Percentiles rank a stretch among this genome's conserved stretches.
Conservation (phyloP, 2,888 invertebrate species). For the Aphodius granarius region DNA sequence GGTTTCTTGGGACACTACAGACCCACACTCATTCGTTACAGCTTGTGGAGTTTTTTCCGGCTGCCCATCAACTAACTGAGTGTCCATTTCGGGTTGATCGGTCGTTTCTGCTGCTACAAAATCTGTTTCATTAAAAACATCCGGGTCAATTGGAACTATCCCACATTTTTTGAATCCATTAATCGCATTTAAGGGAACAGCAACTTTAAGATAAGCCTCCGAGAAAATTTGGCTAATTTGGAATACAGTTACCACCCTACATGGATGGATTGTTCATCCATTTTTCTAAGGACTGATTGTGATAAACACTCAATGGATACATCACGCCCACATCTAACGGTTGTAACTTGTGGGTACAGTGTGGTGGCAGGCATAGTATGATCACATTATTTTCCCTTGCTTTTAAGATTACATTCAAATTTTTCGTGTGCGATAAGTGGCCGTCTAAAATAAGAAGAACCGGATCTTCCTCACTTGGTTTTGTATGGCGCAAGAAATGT, state of each 20-base stretch:
- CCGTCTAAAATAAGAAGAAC: slow-evolving; percentile 46
- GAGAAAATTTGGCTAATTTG: slow-evolving; percentile 36
- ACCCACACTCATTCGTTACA: neutral
- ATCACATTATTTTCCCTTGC: slow-evolving; percentile 37
- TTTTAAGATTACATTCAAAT: slow-evolving; percentile 38
- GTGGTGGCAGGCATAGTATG: slow-evolving; percentile 44
- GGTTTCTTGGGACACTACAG: neutral
- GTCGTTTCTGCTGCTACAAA: slow-evolving; percentile 3
- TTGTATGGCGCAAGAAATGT: slow-evolving; percentile 45
- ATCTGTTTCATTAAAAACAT: slow-evolving; percentile 1
- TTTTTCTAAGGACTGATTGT: slow-evolving; percentile 33
- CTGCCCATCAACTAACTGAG: neutral
- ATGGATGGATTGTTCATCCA: slow-evolving; percentile 36
- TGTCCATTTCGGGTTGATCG: neutral
- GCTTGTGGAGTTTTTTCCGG: neutral
- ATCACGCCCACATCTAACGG: slow-evolving; percentile 37
- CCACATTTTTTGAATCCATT: slow-evolving; percentile 1
- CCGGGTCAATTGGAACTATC: neutral
- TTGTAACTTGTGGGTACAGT: slow-evolving; percentile 40
- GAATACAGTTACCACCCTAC: slow-evolving; percentile 30
- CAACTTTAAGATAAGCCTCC: slow-evolving; percentile 27
- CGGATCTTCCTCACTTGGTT: slow-evolving; percentile 39
- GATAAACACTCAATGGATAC: slow-evolving; percentile 28
- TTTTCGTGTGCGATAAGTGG: slow-evolving; percentile 44
- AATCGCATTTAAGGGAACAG: neutral